Base-by-base conservation (phyloP, 2,888 invertebrate genomes). In the Morpho deidamia region DNA sequence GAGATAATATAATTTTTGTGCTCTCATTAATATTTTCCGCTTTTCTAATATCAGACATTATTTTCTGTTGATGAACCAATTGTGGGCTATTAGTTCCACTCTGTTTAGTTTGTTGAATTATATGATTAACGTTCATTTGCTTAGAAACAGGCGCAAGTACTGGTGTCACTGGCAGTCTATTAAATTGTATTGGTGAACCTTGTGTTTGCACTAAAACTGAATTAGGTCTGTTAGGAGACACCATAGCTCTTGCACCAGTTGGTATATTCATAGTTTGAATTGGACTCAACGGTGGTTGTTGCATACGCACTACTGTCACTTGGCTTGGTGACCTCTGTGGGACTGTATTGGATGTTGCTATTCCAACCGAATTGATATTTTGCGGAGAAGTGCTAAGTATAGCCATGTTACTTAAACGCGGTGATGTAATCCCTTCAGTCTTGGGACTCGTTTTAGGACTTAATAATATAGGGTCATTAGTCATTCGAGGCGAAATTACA, bases 81-180 rank as follows among this genome's bases (percentile, higher is more conserved):
- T 80, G 61, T 23, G 79, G 64, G 58, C 69, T 72, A 50, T 70
- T 72, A 5, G 76, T 71, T 40, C 64, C 67, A 8, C 76, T 71
- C 32, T 64, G 66, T 70, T 86, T 89, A 63, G 76, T 81, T 67
- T 83, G 85, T 51, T 80, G 83, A 49, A 81, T 69, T 38, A 85
- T 74, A 54, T 89, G 91, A 52, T 84, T 88, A 1, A 89, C 72
- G 71, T 83, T 91, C 38, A 92, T 69, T 58, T 92, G 91, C 74
- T 92, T 92, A 7, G 92, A 81, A 64, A 91, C 91, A 33, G 90
- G 88, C 10, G 91, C 77, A 64, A 92, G 76, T 32, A 92, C 89
- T 39, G 92, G 90, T 23, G 92, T 90, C 41, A 92, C 90, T 33
- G 92, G 92, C 55, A 92, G 74, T 44, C 92, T 75, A 66, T 89